A percentile compares a stretch with the other conserved stretches of the same genome.
phyloP scores from a whole-genome alignment of 2,888 invertebrate species.

The Monochamus alternatus region DNA sequence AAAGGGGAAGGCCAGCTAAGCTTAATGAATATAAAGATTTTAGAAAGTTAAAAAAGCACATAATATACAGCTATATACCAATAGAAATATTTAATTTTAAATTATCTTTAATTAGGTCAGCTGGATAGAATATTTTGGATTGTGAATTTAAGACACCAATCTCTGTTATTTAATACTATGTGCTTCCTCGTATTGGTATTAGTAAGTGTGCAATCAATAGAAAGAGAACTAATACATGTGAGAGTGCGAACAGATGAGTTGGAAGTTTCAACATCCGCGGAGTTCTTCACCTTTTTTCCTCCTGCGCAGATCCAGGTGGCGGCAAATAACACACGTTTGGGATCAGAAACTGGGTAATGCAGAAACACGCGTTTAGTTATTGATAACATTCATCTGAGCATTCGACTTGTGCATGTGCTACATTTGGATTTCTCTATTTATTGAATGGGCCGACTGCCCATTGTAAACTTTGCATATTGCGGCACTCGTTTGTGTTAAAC shows the following conservation, averaged over 20 bases:
- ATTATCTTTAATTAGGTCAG: no score
- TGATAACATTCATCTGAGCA: constrained; percentile 24
- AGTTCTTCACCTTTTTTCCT: constrained; percentile 79
- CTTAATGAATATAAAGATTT: constrained; percentile 23
- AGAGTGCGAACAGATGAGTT: constrained; percentile 68
- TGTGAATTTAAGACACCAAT: not conserved
- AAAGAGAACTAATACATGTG: constrained; percentile 70
- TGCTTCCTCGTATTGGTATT: constrained; percentile 15
- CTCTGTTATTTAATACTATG: constrained; percentile 2
- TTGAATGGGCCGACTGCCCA: no score
- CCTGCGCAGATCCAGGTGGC: constrained; percentile 72
- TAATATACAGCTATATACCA: not conserved
- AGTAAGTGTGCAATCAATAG: constrained; percentile 52
- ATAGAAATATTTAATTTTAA: no score
- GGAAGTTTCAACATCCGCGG: constrained; percentile 68
- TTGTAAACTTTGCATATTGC: not conserved
- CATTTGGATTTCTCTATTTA: constrained; percentile 22
- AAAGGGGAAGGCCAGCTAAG: not conserved
- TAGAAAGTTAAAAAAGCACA: constrained; percentile 14
- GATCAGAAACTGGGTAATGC: constrained; percentile 70
- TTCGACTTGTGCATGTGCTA: constrained; percentile 14
- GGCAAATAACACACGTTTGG: constrained; percentile 71
- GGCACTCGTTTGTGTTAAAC: not conserved
- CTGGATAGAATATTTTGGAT: not conserved
- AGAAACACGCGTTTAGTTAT: constrained; percentile 66